Conservation (phyloP, 2,888 invertebrate species). For the Caenorhabditis sp. region DNA sequence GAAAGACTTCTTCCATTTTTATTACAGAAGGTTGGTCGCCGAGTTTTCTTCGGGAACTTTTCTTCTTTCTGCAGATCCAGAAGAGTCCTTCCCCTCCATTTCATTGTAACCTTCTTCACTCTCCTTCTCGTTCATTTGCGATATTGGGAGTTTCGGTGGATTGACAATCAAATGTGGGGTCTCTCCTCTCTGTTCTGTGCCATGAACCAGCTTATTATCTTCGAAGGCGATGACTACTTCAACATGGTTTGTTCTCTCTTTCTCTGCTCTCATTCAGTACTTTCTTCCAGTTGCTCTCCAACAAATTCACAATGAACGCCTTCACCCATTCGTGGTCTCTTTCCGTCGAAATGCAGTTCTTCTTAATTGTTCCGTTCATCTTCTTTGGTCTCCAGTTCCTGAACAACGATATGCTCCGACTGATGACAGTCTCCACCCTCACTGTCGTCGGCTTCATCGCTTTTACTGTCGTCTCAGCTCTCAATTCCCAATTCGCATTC, state of each 20-base stretch:
- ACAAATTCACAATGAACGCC: slow-evolving; percentile 52
- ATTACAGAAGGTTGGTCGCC: slow-evolving; percentile 21
- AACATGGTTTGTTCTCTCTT: not conserved
- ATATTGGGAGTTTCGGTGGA: slow-evolving; percentile 44
- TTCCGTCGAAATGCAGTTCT: slow-evolving; percentile 61
- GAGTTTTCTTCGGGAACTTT: not conserved
- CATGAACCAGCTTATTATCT: slow-evolving; percentile 62
- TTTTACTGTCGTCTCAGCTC: slow-evolving; percentile 4
- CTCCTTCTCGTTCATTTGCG: slow-evolving; percentile 26
- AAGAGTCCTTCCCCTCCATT: slow-evolving; percentile 57
- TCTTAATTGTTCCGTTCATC: slow-evolving; percentile 57
- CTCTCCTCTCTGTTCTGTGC: slow-evolving; percentile 50
- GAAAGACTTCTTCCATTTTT: slow-evolving; percentile 28
- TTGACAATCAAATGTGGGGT: slow-evolving; percentile 44
- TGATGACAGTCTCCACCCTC: slow-evolving; percentile 19
- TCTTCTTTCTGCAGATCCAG: slow-evolving; percentile 13
- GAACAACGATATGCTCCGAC: slow-evolving; percentile 40
- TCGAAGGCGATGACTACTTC: slow-evolving; percentile 62
- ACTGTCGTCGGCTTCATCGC: slow-evolving; percentile 24
- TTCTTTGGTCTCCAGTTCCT: slow-evolving; percentile 43
- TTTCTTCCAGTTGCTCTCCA: slow-evolving; percentile 56
- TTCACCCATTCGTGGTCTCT: slow-evolving; percentile 61
- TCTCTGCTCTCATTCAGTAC: slow-evolving; percentile 22
- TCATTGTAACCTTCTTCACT: slow-evolving; percentile 22
- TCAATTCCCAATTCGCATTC: slow-evolving; percentile 60